phyloP scores from a whole-genome alignment of 64 coral and sea anemone genomes.

The Hydrozoanthus tunicans region DNA sequence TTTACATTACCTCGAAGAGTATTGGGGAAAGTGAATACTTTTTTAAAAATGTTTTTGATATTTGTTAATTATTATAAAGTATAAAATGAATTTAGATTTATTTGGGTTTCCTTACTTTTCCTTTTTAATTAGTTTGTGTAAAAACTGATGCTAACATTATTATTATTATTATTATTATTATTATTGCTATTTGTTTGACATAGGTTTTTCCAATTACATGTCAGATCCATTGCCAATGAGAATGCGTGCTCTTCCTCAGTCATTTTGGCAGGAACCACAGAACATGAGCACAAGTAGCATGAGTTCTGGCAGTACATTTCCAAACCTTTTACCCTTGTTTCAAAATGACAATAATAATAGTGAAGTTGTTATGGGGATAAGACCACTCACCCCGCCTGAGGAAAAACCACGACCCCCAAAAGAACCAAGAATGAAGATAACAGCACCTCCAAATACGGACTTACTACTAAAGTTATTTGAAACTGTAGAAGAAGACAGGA shows the following conservation, averaged over 20 bases:
- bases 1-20: too few relatives aligned
- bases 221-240: constrained; percentile 93
- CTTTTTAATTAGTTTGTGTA: too few relatives aligned
- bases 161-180: too few relatives aligned
- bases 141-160: too few relatives aligned
- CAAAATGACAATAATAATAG: constrained; percentile 95
- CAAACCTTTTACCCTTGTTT: constrained; percentile 81
- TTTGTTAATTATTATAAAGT: too few relatives aligned
- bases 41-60: too few relatives aligned
- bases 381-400: constrained; percentile 92
- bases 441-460: constrained; percentile 74
- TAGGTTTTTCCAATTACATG: constrained; percentile 7
- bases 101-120: too few relatives aligned
- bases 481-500: constrained; percentile 86
- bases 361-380: constrained; percentile 76
- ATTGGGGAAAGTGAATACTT: too few relatives aligned
- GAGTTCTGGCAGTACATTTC: constrained; percentile 79
- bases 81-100: too few relatives aligned
- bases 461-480: constrained; percentile 95
- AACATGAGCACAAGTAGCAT: constrained; percentile 87
- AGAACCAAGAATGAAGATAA: constrained; percentile 73
- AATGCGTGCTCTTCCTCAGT: constrained; percentile 92
- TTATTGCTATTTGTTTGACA: too few relatives aligned
- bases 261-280: constrained; percentile 95
- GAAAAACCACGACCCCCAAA: constrained; percentile 87